phyloP scores from a whole-genome alignment of 1,140 invertebrate species.

The Probaryconus sp. region DNA sequence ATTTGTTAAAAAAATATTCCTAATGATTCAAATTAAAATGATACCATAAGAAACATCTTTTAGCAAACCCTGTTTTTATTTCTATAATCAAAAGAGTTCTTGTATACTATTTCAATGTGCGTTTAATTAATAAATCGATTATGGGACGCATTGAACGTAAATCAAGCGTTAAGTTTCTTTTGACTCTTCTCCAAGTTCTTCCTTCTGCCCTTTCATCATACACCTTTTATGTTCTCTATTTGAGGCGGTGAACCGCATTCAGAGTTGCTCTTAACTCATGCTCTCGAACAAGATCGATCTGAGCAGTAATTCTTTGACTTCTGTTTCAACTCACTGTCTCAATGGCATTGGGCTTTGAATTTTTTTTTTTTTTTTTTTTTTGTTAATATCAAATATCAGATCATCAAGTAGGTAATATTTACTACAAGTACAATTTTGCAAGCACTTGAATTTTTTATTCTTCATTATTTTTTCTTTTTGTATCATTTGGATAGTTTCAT shows the following conservation, averaged over 20 bases:
- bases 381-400: too few species aligned
- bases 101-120: constrained; percentile 15
- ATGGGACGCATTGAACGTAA: constrained; percentile 51
- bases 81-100: too few species aligned
- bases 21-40: too few species aligned
- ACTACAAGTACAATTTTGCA: too few species aligned
- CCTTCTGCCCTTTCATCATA: constrained; percentile 36
- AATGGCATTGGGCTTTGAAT: constrained; percentile 15
- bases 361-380: too few species aligned
- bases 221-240: constrained; percentile 48
- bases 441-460: too few species aligned
- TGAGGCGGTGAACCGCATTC: constrained; percentile 42
- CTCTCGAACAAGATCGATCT: constrained; percentile 45
- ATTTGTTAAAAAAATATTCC: too few species aligned
- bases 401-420: too few species aligned
- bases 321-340: constrained; percentile 36
- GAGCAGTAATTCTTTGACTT: constrained; percentile 19
- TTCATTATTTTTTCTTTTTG: too few species aligned
- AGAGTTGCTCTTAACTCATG: constrained; percentile 18
- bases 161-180: constrained; percentile 53
- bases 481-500: too few species aligned
- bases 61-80: too few species aligned
- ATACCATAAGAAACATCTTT: too few species aligned
- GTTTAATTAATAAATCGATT: constrained; percentile 57
- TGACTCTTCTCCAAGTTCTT: constrained; percentile 22